phyloP scores from a whole-genome alignment of 1,140 invertebrate genomes.

The Bombyx mori region ASM3026992v2 NC_085115.1:8516501-8517000 shows the following conservation, averaged over 20 bases:
- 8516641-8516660: constrained; percentile 37
- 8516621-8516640: constrained; percentile 41
- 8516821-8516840: constrained; percentile 76
- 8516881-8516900: constrained; percentile 75
- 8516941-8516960: constrained; percentile 79
- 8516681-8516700: constrained; percentile 86
- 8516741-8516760: constrained; percentile 77
- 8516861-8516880: constrained; percentile 85
- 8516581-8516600: constrained; percentile 50
- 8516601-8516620: constrained; percentile 64
- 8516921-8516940: constrained; percentile 72
- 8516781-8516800: constrained; percentile 44
- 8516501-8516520: too few relatives aligned
- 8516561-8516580: not conserved
- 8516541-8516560: not conserved
- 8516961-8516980: constrained; percentile 74
- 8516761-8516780: constrained; percentile 78
- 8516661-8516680: constrained; percentile 83
- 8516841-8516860: constrained; percentile 92
- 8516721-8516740: constrained; percentile 82
- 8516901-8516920: constrained; percentile 67
- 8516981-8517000: constrained; percentile 85
- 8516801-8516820: constrained; percentile 44
- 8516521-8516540: not conserved
- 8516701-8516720: constrained; percentile 85